A percentile compares a stretch with the other conserved stretches of the same genome.
Evolutionary conservation across 1,140 invertebrate species (phyloP).

Genomic region (Ceratoteleas bidentatus): DNA sequence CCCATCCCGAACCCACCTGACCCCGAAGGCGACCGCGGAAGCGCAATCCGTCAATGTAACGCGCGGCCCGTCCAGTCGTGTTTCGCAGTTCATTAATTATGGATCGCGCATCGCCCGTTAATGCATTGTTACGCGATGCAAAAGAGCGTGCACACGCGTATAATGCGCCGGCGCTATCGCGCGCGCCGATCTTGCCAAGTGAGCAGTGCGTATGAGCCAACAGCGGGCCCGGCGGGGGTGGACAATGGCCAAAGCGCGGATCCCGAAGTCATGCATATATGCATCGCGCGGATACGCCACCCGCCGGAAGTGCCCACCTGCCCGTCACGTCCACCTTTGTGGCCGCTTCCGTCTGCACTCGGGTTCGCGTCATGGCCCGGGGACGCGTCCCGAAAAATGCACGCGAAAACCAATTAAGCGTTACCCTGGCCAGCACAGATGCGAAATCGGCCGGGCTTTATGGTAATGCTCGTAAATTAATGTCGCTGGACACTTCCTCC

Average conservation of each 20-base stretch:
- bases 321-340: slow-evolving; percentile 74
- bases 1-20: too few species aligned
- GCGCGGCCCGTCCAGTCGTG: slow-evolving; percentile 7
- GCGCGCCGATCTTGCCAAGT: slow-evolving; percentile 76
- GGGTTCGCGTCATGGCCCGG: slow-evolving; percentile 70
- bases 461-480: neutral
- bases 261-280: slow-evolving; percentile 74
- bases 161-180: slow-evolving; percentile 42
- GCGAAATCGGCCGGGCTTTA: neutral
- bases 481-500: neutral
- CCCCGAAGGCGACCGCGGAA: too few species aligned
- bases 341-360: slow-evolving; percentile 66
- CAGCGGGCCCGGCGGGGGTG: slow-evolving; percentile 73
- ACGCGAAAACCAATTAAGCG: slow-evolving; percentile 59
- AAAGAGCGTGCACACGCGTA: slow-evolving; percentile 64
- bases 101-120: slow-evolving; percentile 55
- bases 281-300: slow-evolving; percentile 65
- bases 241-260: slow-evolving; percentile 73
- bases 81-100: slow-evolving; percentile 59
- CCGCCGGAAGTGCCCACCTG: slow-evolving; percentile 79
- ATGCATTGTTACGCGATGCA: slow-evolving; percentile 46
- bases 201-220: slow-evolving; percentile 76
- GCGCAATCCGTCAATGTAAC: too few species aligned
- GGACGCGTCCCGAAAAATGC: slow-evolving; percentile 47
- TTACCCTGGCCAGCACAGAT: slow-evolving; percentile 26